Conservation (phyloP, 2,797 vertebrate genomes). For the Gallirallus australis region DNA sequence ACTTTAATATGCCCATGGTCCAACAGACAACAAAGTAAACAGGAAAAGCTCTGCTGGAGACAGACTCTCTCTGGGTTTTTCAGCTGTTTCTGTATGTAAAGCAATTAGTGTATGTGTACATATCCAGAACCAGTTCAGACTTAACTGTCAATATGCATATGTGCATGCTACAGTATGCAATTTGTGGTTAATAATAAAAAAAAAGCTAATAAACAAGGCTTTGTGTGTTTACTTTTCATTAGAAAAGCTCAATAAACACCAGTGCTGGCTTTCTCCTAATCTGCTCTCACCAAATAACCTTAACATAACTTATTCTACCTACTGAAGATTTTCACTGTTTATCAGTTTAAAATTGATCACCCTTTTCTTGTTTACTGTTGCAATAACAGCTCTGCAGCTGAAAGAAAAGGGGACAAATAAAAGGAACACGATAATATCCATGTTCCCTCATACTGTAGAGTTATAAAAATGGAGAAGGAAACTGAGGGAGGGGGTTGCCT, state of each 20-base stretch:
- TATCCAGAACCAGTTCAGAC: not conserved
- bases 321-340: not conserved
- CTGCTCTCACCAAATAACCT: conserved; percentile 12
- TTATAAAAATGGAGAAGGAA: not conserved
- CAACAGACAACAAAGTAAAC: conserved; percentile 1
- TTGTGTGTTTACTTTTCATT: conserved; percentile 26
- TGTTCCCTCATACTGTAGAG: not conserved
- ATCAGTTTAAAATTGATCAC: conserved; percentile 53
- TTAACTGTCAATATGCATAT: not conserved
- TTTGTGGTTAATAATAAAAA: not conserved
- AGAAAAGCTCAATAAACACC: conserved; percentile 25
- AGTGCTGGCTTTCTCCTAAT: not conserved
- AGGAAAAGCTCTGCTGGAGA: not conserved
- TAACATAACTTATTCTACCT: conserved; percentile 9
- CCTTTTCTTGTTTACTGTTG: conserved; percentile 25
- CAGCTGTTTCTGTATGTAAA: not conserved
- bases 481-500: not conserved
- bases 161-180: not conserved
- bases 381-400: not conserved
- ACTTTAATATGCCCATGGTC: not conserved
- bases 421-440: not conserved
- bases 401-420: not conserved
- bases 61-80: not conserved
- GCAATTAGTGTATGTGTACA: not conserved
- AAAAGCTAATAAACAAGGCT: not conserved